Evolutionary conservation across 2,797 vertebrate species (phyloP).

Genomic region (Pelochelys cantorii): DNA sequence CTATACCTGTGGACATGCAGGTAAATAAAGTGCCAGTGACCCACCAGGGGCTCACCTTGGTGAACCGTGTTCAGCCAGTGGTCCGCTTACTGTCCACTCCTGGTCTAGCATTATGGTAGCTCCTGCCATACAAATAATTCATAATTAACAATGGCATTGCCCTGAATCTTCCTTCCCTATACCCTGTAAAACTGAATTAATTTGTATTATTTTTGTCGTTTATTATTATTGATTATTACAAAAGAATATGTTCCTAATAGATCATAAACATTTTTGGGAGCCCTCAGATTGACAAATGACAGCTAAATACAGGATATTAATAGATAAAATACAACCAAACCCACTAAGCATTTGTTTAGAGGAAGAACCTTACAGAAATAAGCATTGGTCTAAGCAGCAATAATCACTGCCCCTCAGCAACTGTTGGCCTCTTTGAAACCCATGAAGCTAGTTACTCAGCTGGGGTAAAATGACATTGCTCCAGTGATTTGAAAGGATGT

Average conservation of each 20-base stretch:
- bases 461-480: background rate
- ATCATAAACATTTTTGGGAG: background rate
- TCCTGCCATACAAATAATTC: background rate
- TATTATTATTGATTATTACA: background rate
- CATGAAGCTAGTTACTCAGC: background rate
- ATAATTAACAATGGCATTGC: background rate
- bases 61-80: too few relatives aligned
- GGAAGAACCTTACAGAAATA: background rate
- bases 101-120: too few relatives aligned
- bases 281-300: background rate
- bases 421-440: background rate
- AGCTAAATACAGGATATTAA: fast-evolving
- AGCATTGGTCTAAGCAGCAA: background rate
- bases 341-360: background rate
- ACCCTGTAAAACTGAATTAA: background rate
- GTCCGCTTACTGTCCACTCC: too few relatives aligned
- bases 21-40: too few relatives aligned
- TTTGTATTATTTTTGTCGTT: background rate
- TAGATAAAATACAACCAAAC: fast-evolving
- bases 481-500: background rate
- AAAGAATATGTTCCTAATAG: background rate
- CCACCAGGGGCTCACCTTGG: too few relatives aligned
- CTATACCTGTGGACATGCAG: too few relatives aligned
- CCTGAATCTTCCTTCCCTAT: background rate
- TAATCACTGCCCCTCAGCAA: background rate